phyloP scores from a whole-genome alignment of 2,113 vertebrate genomes.

The Leptodactylus fuscus region DNA sequence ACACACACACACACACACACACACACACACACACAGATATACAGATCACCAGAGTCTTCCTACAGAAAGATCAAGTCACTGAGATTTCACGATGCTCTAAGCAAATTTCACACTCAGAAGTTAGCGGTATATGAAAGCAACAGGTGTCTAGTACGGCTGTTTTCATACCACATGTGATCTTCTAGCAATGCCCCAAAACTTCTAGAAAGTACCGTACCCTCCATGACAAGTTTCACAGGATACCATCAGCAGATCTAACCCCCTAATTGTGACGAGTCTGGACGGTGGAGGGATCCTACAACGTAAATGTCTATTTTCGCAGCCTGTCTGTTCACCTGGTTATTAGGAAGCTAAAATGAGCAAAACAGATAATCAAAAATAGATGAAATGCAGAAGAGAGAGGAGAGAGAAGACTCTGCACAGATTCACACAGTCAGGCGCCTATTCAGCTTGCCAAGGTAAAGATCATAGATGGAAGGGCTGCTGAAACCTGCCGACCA shows the following conservation, averaged over 20 bases:
- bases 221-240: background rate
- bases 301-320: no score
- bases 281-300: no score
- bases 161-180: background rate
- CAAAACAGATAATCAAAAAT: slow-evolving; percentile 13
- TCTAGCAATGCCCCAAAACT: background rate
- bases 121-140: background rate
- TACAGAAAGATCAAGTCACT: background rate
- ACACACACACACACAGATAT: background rate
- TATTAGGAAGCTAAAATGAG: slow-evolving; percentile 2
- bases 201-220: background rate
- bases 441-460: no score
- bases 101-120: slow-evolving; percentile 4
- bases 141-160: background rate
- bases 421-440: no score
- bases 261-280: no score
- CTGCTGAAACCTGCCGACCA: no score
- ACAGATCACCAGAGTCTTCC: background rate
- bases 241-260: no score
- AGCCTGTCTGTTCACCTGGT: background rate
- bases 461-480: no score
- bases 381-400: background rate
- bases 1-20: no score
- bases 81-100: background rate
- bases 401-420: background rate